Base-by-base conservation (phyloP, 2,797 vertebrate species). In the Spinus olivaceus region DNA sequence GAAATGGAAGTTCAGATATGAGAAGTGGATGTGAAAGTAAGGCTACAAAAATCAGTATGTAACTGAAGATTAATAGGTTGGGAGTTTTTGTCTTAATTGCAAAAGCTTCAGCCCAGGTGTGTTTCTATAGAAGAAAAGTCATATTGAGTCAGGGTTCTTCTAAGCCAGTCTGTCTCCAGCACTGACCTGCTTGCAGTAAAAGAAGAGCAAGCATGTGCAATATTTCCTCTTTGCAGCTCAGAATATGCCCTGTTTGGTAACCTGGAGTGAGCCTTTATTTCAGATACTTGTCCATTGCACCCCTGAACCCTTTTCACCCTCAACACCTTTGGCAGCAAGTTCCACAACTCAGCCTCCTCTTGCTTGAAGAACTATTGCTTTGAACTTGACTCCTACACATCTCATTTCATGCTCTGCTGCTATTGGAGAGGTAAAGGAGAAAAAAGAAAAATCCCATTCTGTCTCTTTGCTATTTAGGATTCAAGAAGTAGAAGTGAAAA, bases 21-120 rank as follows among this genome's bases (percentile, higher is more conserved):
- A 77, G 86, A 93, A 95, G 25, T 59, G 32, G 92, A 97, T 72
- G 73, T 83, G 83, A 80, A 97, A 95, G 82, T 61, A 76, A 56
- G 64, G 47, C 89, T 81, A 9, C 50, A 70, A 84, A 93, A 89
- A 91, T 15, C 69, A 88, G 70, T 79, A 65, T 79, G 25, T 89
- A 70, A 71, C 49, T 14, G 4, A 53, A 89, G 69, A 88, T 64
- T 78, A 67, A 51, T 61, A 66, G 44, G 69, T 49, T n/a, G 24
- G 10, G n/a, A 15, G 5, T 71, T 63, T 65, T 28, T 74, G 70
- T 47, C 42, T 86, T 88, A 25, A 51, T 86, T 96, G 33, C 50
- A 59, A 94, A 95, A 90, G 63, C n/a, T 82, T 91, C 50, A 64
- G 39, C 6, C 0, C 24, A 6, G 60, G 3, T 23, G 9, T 61